Percentiles rank a stretch among this genome's conserved stretches.
Evolutionary conservation across 1,140 invertebrate species (phyloP).

Genomic region (Lepidostoma basale): DNA sequence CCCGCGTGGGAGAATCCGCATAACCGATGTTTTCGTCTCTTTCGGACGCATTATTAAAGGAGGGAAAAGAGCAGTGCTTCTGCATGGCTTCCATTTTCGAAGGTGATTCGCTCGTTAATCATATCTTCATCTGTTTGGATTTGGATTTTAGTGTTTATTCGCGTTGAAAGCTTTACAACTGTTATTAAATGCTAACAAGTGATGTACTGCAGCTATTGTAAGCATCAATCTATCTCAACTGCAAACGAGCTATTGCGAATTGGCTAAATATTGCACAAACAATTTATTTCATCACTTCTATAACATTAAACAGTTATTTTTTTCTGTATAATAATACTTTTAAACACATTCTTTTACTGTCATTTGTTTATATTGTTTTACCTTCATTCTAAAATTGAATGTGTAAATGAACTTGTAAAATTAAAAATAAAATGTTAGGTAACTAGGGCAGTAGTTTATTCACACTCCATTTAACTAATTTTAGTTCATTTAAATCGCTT

Average conservation of each 20-base stretch:
- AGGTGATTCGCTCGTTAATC: conserved; percentile 10
- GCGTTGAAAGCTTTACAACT: conserved; percentile 30
- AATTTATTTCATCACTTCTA: too few species aligned
- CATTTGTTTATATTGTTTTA: too few species aligned
- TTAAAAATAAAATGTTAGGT: too few species aligned
- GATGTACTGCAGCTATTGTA: conserved; percentile 1
- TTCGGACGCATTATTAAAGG: not conserved
- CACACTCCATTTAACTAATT: too few species aligned
- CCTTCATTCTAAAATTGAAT: too few species aligned
- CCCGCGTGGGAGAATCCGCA: not conserved
- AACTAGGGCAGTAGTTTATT: too few species aligned
- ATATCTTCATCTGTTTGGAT: conserved; percentile 16
- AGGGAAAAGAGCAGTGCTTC: conserved; percentile 12
- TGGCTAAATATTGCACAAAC: not conserved
- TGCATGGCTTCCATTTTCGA: not conserved
- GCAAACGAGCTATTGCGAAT: too few species aligned
- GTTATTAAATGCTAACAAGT: conserved; percentile 3
- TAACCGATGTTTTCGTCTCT: conserved; percentile 13
- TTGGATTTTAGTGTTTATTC: conserved; percentile 31
- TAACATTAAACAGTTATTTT: too few species aligned
- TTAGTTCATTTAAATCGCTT: too few species aligned
- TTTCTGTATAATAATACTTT: too few species aligned
- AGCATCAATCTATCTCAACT: not conserved
- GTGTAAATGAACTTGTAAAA: too few species aligned
- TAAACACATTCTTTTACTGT: too few species aligned